Conservation (phyloP, 2,888 invertebrate genomes). For the Plagodis dolabraria region DNA sequence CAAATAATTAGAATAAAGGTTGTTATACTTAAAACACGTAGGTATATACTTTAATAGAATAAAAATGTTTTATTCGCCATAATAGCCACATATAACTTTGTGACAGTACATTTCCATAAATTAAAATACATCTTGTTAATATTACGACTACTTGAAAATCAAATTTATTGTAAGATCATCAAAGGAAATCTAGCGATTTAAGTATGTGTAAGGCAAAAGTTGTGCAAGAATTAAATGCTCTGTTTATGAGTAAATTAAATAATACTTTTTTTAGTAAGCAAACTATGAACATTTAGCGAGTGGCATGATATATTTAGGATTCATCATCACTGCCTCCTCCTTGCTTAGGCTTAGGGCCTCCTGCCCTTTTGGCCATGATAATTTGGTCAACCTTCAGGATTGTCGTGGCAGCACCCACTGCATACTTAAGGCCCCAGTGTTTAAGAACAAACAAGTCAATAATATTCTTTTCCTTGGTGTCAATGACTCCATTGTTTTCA, state of each 20-base stretch:
- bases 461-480: conserved; percentile 91
- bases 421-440: conserved; percentile 97
- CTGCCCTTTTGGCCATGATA: conserved; percentile 98
- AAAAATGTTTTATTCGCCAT: conserved; percentile 11
- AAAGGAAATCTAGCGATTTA: conserved; percentile 26
- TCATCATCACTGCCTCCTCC: conserved; percentile 90
- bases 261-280: conserved; percentile 34
- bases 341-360: conserved; percentile 94
- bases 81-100: conserved; percentile 8
- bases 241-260: conserved; percentile 29
- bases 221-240: conserved; percentile 26
- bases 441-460: conserved; percentile 94
- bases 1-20: no score
- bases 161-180: not conserved
- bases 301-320: conserved; percentile 62
- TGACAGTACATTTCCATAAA: conserved; percentile 12
- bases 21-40: no score
- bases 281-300: conserved; percentile 20
- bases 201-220: conserved; percentile 13
- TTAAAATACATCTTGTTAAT: conserved; percentile 4
- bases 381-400: conserved; percentile 98
- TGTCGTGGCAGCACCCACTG: conserved; percentile 96
- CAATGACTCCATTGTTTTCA: conserved; percentile 88
- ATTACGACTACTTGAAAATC: conserved; percentile 4
- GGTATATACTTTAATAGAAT: no score